phyloP scores from a whole-genome alignment of 2,797 vertebrate genomes.

The Propithecus perrieri region DNA sequence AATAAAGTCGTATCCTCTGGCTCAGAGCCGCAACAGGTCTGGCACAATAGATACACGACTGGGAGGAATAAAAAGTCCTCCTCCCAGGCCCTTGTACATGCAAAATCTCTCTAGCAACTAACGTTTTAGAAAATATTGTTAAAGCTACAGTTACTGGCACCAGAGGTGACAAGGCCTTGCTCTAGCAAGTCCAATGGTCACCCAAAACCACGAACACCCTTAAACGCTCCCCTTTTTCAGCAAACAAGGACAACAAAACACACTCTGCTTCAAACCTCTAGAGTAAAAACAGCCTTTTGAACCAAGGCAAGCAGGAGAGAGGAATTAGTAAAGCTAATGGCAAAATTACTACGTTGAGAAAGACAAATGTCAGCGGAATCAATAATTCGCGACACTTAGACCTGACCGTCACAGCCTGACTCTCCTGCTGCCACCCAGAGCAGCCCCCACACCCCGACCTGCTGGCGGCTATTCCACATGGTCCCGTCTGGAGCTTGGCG shows the following conservation, averaged over 20 bases:
- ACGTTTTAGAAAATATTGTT: too few species aligned
- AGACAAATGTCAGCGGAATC: background rate
- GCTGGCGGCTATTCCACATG: too few species aligned
- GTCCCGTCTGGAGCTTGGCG: too few species aligned
- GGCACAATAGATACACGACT: background rate
- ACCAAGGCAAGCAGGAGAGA: rapidly evolving
- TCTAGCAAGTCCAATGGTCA: too few species aligned
- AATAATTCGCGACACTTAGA: too few species aligned
- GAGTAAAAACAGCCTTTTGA: too few species aligned
- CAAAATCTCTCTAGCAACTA: background rate
- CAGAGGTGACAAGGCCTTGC: background rate
- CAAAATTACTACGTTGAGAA: too few species aligned
- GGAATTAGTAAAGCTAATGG: rapidly evolving
- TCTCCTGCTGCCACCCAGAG: too few species aligned
- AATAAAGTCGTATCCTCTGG: background rate
- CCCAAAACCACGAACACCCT: rapidly evolving
- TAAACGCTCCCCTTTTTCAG: background rate
- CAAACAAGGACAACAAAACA: background rate
- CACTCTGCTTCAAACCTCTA: too few species aligned
- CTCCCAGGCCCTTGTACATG: rapidly evolving
- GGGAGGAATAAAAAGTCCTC: background rate
- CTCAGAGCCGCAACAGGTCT: background rate
- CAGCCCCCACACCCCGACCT: too few species aligned
- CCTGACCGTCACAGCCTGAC: too few species aligned
- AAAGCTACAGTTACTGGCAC: background rate